These are phyloP conservation scores for Sphaeridia pumilis DNA, from an alignment of 2,888 invertebrate species.

Conservation along the genomic window DNA sequence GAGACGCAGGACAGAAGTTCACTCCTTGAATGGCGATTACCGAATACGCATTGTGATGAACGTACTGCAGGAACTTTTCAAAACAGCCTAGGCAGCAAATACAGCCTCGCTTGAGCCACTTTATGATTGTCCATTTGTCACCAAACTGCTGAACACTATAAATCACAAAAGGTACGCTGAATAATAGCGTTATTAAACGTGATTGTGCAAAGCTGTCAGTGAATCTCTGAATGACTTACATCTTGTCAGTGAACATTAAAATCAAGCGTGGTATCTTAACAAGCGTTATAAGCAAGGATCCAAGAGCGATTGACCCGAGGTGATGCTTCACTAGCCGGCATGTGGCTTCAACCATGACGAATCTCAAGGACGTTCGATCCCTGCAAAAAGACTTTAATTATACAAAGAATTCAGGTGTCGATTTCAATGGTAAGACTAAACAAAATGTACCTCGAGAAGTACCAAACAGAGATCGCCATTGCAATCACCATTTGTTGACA, in stretches of 20 bases:
- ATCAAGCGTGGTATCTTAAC: conserved; percentile 83
- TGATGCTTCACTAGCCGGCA: conserved; percentile 74
- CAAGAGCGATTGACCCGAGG: conserved; percentile 87
- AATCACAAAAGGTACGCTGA: neutral
- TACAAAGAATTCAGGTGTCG: neutral
- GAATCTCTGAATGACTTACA: conserved; percentile 53
- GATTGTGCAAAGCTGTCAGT: neutral
- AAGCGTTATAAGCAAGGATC: conserved; percentile 82
- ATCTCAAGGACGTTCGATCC: conserved; percentile 47
- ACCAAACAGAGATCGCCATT: conserved; percentile 88
- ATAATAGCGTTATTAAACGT: neutral
- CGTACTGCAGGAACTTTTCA: conserved; percentile 79
- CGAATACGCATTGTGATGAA: conserved; percentile 91
- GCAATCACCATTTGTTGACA: conserved; percentile 91
- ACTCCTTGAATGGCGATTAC: conserved; percentile 84
- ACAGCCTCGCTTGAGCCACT: conserved; percentile 65
- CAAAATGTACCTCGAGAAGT: conserved; percentile 57
- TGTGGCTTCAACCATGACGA: conserved; percentile 46
- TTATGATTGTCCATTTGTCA: conserved; percentile 42
- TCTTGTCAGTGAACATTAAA: conserved; percentile 75
- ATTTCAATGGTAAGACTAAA: neutral
- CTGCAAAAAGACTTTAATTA: conserved; percentile 40
- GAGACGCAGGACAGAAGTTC: conserved; percentile 80
- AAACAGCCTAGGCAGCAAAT: conserved; percentile 82
- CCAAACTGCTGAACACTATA: conserved; percentile 26